A percentile compares a stretch with the other conserved stretches of the same genome.
These are phyloP conservation scores for Homarus gammarus DNA, from an alignment of 2,888 invertebrate species.

Conservation along the genomic window DNA sequence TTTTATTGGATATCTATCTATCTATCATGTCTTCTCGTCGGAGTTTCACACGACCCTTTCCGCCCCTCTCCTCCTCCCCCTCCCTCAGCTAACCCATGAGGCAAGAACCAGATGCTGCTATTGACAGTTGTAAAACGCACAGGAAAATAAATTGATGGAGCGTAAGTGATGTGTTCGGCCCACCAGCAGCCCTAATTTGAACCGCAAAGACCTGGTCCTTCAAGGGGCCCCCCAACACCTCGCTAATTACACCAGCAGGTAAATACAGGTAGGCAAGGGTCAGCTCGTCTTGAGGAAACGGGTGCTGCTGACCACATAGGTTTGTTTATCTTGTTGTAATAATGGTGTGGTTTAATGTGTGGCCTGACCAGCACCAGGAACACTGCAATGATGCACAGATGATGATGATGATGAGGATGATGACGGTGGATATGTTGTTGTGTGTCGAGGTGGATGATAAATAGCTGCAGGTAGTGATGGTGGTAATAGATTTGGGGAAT, in stretches of 20 bases:
- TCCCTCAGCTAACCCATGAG: no score
- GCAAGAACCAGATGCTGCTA: slow-evolving; percentile 28
- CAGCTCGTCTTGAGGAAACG: not conserved
- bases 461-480: no score
- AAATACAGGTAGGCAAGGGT: slow-evolving; percentile 13
- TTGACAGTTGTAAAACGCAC: slow-evolving; percentile 35
- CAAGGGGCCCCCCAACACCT: slow-evolving; percentile 36
- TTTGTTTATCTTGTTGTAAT: not conserved
- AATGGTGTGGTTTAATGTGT: not conserved
- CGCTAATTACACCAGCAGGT: slow-evolving; percentile 39
- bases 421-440: no score
- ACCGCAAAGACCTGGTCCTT: slow-evolving; percentile 19
- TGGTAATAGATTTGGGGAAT: not conserved
- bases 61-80: no score
- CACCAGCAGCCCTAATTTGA: slow-evolving; percentile 41
- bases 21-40: no score
- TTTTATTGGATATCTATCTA: no score
- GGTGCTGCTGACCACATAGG: not conserved
- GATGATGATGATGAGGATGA: not conserved
- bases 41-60: no score
- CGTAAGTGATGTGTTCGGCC: slow-evolving; percentile 29
- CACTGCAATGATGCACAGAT: not conserved
- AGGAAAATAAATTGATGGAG: slow-evolving; percentile 37
- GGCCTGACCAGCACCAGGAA: not conserved
- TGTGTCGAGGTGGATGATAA: no score